These are phyloP conservation scores for Machimus rusticus DNA, from an alignment of 2,888 invertebrate genomes.

Conservation along the genomic window DNA sequence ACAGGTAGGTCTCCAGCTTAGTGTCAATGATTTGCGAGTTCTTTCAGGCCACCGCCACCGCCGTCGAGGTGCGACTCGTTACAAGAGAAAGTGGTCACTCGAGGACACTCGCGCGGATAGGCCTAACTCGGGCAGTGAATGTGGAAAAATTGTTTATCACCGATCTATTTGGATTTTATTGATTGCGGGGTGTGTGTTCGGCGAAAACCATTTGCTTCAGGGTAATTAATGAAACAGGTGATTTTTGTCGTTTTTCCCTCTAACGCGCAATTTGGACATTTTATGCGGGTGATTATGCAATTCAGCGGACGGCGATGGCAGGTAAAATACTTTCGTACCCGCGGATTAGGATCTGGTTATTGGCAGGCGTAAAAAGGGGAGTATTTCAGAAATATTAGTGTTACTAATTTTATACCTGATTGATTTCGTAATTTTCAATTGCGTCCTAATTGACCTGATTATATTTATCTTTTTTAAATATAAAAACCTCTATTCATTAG, in stretches of 20 bases:
- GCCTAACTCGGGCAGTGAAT: neutral
- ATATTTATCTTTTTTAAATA: neutral
- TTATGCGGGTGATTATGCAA: neutral
- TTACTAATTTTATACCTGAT: neutral
- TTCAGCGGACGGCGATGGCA: neutral
- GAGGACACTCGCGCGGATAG: constrained; percentile 13
- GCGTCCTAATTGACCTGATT: neutral
- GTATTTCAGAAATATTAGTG: neutral
- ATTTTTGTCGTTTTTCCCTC: neutral
- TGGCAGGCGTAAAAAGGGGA: neutral
- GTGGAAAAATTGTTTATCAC: neutral
- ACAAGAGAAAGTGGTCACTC: constrained; percentile 36
- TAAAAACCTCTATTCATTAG: neutral
- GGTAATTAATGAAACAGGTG: constrained; percentile 20
- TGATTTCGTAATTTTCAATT: neutral
- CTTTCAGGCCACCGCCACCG: neutral
- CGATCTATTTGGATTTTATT: constrained; percentile 5
- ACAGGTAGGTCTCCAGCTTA: neutral
- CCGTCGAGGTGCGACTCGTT: neutral
- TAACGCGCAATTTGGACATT: neutral
- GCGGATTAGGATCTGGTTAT: neutral
- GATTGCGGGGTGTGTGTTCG: neutral
- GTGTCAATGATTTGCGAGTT: constrained; percentile 34
- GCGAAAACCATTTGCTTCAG: constrained; percentile 6
- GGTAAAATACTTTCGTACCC: neutral